Conservation (phyloP, 2,113 vertebrate genomes). For the Strigops habroptila region DNA sequence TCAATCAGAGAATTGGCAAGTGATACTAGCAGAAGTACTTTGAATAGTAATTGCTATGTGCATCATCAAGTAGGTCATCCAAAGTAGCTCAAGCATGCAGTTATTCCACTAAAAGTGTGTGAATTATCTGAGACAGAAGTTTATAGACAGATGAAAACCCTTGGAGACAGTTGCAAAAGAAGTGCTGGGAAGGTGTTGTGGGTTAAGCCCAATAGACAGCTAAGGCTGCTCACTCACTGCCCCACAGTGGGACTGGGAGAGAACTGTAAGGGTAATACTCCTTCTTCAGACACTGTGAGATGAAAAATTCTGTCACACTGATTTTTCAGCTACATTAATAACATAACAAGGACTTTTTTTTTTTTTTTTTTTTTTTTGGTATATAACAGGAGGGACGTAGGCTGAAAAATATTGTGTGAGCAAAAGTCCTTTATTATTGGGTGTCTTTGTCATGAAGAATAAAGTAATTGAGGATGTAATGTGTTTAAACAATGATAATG, state of each 20-base stretch:
- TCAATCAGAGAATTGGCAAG: background rate
- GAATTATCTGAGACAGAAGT: background rate
- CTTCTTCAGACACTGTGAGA: background rate
- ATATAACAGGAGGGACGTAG: background rate
- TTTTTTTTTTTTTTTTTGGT: background rate
- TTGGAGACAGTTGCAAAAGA: background rate
- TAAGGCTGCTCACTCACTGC: background rate
- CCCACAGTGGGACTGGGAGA: fast-evolving
- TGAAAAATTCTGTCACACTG: background rate
- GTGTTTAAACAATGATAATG: background rate
- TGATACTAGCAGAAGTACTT: background rate
- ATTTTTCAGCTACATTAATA: background rate
- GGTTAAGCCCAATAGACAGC: background rate
- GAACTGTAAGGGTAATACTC: background rate
- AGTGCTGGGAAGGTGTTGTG: background rate
- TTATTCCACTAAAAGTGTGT: background rate
- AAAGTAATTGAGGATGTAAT: background rate
- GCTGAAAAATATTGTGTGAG: background rate
- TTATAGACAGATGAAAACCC: background rate
- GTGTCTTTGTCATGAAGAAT: background rate
- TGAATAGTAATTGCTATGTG: background rate
- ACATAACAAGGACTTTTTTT: background rate
- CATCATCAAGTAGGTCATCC: background rate
- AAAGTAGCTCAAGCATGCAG: background rate
- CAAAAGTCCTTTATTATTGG: background rate